These are phyloP conservation scores for Daphoenositta chrysoptera DNA, from an alignment of 2,113 vertebrate genomes.

Conservation along the genomic window DNA sequence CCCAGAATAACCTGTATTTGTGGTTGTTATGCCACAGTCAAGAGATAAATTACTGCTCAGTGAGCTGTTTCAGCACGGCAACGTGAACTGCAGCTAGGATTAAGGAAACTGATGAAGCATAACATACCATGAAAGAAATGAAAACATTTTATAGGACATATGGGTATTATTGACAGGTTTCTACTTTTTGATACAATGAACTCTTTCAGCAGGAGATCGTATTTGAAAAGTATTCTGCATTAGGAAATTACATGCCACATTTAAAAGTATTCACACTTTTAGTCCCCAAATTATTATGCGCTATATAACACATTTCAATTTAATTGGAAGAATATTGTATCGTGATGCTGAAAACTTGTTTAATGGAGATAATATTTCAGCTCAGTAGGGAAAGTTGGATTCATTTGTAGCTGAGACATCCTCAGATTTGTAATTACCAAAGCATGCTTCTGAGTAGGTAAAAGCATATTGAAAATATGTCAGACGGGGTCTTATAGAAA, in stretches of 20 bases:
- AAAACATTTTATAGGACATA: conserved; percentile 64
- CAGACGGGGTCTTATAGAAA: background rate
- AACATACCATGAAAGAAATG: conserved; percentile 59
- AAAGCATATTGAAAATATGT: background rate
- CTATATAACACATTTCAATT: background rate
- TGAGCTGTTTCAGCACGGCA: conserved; percentile 52
- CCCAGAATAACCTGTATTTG: conserved; percentile 63
- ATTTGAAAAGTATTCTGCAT: conserved; percentile 49
- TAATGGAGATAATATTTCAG: conserved; percentile 35
- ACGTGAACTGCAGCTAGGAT: conserved; percentile 56
- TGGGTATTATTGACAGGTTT: conserved; percentile 58
- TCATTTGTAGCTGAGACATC: background rate
- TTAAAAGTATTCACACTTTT: conserved; percentile 10
- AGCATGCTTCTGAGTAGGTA: background rate
- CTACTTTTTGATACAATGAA: conserved; percentile 47
- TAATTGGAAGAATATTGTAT: conserved; percentile 12
- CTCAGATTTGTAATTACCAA: conserved; percentile 30
- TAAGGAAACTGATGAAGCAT: conserved; percentile 61
- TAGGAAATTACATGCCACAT: conserved; percentile 42
- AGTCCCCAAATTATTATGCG: background rate
- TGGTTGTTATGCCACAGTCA: conserved; percentile 45
- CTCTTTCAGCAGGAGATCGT: conserved; percentile 14
- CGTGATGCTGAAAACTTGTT: background rate
- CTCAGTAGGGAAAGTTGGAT: background rate
- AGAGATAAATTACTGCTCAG: conserved; percentile 69